Evolutionary conservation across 1,140 invertebrate species (phyloP).

Genomic region (Lanistes nyassanus): DNA sequence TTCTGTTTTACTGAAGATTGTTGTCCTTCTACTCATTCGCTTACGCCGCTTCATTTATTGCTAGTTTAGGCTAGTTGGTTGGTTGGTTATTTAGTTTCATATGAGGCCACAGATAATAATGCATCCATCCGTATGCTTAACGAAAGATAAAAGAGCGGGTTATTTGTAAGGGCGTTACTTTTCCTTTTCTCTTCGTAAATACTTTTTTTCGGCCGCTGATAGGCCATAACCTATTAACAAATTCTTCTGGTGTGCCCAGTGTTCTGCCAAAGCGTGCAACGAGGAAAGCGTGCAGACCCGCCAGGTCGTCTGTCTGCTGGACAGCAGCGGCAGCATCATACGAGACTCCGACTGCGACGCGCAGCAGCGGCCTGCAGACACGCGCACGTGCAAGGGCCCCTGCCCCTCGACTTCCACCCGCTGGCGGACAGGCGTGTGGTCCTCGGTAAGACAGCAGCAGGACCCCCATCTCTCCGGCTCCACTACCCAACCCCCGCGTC

Average conservation of each 20-base stretch:
- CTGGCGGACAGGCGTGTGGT: constrained; percentile 73
- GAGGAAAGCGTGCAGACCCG: constrained; percentile 74
- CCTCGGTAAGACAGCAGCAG: constrained; percentile 66
- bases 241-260: constrained; percentile 36
- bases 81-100: too few species aligned
- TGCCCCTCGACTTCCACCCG: constrained; percentile 68
- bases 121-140: too few species aligned
- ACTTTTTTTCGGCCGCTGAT: too few species aligned
- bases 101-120: too few species aligned
- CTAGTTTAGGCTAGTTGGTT: too few species aligned
- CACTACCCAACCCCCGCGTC: neutral
- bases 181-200: too few species aligned
- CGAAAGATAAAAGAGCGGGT: too few species aligned
- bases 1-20: too few species aligned
- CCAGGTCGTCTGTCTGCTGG: constrained; percentile 58
- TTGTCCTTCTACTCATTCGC: too few species aligned
- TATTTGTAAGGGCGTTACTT: too few species aligned
- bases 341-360: constrained; percentile 65
- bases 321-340: constrained; percentile 32
- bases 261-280: constrained; percentile 41
- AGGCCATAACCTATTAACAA: too few species aligned
- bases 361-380: constrained; percentile 67
- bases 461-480: neutral
- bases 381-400: constrained; percentile 70
- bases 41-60: too few species aligned